Evolutionary conservation across 2,113 vertebrate genomes (phyloP), one percentile per base, ranked within the genome.

Genomic region (Pungitius pungitius): DNA sequence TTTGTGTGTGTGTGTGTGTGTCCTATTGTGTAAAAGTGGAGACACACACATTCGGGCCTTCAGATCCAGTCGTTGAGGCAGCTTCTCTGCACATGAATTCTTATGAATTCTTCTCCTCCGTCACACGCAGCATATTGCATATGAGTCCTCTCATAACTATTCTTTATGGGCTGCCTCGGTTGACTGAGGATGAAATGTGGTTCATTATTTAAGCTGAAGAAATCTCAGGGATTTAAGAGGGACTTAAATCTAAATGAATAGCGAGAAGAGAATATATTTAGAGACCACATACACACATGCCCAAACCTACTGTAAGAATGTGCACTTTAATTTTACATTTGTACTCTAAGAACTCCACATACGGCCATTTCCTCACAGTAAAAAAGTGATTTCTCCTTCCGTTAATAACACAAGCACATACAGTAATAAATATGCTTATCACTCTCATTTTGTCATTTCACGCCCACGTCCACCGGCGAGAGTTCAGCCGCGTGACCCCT

Each of bases 111-210:
- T 58, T 18, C 35, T 4, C 13, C 3, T 61, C 37, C 26, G 35
- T 37, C 43, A 26, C 52, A 65, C 39, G 52, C 11, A 43, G 15
- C 22, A 15, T 24, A 59, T 54, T 65, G n/a, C 57, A 80, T 30
- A 63, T 78, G 11, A 64, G 49, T 55, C 12, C 26, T 39, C 70
- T 70, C 55, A 77, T 77, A 74, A 83, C 58, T 75, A 80, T 75
- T 77, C 43, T 71, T 67, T 43, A 52, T 76, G 68, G 33, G 51
- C 58, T 51, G 18, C n/a, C 43, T 43, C 27, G 61, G 49, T 74
- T 70, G 73, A 22, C 54, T 55, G 39, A 26, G 18, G 35, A 57
- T 57, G 69, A 71, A 70, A 40, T 63, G 75, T 9, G 39, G 63
- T 60, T 26, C 69, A 73, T 81, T 69, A 80, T 68, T 75, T 24